A percentile compares a stretch with the other conserved stretches of the same genome.
Conservation (phyloP, 2,888 invertebrate species). For the Mylabris sibirica region DNA sequence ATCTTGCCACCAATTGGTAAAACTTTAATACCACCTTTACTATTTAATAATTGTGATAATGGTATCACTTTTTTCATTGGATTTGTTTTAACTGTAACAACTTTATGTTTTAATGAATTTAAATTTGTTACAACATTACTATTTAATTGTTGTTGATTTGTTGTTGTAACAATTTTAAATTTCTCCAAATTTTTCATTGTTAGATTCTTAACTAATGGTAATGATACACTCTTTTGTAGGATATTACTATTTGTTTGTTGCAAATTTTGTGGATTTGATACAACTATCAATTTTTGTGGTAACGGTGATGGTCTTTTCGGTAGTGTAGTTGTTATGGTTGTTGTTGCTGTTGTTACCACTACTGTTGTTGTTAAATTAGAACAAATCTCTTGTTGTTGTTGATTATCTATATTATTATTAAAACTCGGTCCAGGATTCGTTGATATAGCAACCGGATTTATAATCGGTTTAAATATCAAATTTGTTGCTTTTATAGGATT, state of each 20-base stretch:
- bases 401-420: slow-evolving; percentile 34
- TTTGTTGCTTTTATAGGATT: slow-evolving; percentile 48
- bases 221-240: slow-evolving; percentile 54
- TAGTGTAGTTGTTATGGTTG: slow-evolving; percentile 52
- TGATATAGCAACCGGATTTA: slow-evolving; percentile 29
- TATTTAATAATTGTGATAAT: slow-evolving; percentile 56
- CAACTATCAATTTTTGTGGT: slow-evolving; percentile 60
- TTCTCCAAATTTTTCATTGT: slow-evolving; percentile 59
- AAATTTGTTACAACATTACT: slow-evolving; percentile 39
- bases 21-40: slow-evolving; percentile 59
- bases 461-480: slow-evolving; percentile 45
- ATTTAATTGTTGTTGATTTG: slow-evolving; percentile 29
- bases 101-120: slow-evolving; percentile 54
- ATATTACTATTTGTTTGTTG: slow-evolving; percentile 53
- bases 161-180: slow-evolving; percentile 57
- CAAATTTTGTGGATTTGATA: slow-evolving; percentile 57
- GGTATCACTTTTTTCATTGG: slow-evolving; percentile 57
- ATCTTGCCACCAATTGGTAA: slow-evolving; percentile 56
- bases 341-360: slow-evolving; percentile 25
- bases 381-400: slow-evolving; percentile 49
- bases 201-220: slow-evolving; percentile 58
- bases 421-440: slow-evolving; percentile 33
- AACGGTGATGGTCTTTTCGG: slow-evolving; percentile 40
- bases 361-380: slow-evolving; percentile 3
- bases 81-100: slow-evolving; percentile 57